Conservation (phyloP, 2,113 vertebrate species). For the Chionomys nivalis region DNA sequence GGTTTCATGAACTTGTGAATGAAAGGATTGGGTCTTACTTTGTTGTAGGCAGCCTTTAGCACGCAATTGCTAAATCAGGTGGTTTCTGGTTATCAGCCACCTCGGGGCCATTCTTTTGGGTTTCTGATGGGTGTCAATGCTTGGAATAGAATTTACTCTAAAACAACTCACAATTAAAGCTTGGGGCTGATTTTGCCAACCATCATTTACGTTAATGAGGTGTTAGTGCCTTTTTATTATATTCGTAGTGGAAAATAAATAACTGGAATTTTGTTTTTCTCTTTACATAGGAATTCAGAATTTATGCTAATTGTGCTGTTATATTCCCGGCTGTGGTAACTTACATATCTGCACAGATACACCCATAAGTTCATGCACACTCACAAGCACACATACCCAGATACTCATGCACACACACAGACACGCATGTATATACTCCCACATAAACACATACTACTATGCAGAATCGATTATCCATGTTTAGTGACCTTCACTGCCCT, state of each 20-base stretch:
- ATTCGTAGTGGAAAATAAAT: background rate
- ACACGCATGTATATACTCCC: accelerated
- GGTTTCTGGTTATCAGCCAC: background rate
- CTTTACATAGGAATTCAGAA: background rate
- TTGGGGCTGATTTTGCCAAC: background rate
- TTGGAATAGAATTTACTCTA: background rate
- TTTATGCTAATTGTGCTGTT: background rate
- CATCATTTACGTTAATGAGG: background rate
- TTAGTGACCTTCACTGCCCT: background rate
- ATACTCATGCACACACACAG: background rate
- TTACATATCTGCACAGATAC: background rate
- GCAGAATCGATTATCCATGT: background rate
- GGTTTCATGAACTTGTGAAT: background rate
- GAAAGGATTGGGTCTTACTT: background rate
- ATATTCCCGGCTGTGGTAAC: background rate
- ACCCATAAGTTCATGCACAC: too few relatives aligned
- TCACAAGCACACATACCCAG: background rate
- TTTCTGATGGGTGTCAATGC: background rate
- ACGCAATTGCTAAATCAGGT: background rate
- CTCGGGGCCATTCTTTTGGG: background rate
- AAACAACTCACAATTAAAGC: background rate
- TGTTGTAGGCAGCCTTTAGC: accelerated
- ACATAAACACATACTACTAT: background rate
- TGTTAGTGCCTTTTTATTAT: constrained; percentile 3
- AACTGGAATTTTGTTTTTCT: constrained; percentile 5